Conservation (phyloP, 1,140 invertebrate genomes). For the Leptoteleia sp. region DNA sequence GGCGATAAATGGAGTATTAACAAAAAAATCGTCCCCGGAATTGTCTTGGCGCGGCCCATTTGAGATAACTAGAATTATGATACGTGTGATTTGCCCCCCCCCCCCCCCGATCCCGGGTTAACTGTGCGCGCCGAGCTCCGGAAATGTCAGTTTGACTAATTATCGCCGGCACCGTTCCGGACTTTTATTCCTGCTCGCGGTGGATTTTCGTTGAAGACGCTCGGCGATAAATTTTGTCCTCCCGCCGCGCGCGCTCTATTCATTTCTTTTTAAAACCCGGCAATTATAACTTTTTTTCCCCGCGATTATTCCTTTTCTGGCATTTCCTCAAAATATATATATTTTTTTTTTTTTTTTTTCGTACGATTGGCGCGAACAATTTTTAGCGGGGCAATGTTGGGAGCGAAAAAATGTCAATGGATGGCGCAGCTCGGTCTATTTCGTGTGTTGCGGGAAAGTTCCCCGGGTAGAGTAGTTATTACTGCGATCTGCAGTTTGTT, state of each 20-base stretch:
- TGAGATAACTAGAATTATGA: constrained; percentile 39
- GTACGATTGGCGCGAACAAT: too few relatives aligned
- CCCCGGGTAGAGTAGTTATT: constrained; percentile 24
- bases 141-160: constrained; percentile 38
- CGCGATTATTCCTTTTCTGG: too few relatives aligned
- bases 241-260: too few relatives aligned
- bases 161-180: constrained; percentile 3
- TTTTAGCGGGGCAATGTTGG: too few relatives aligned
- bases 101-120: too few relatives aligned
- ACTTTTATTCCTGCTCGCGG: constrained; percentile 8
- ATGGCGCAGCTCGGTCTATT: constrained; percentile 8
- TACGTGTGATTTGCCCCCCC: constrained; percentile 24
- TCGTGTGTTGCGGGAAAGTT: constrained; percentile 41
- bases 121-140: too few relatives aligned
- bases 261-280: constrained; percentile 2
- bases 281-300: constrained; percentile 12
- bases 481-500: constrained; percentile 42
- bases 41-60: constrained; percentile 19
- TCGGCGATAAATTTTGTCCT: neutral
- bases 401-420: constrained; percentile 7
- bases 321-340: too few relatives aligned
- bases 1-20: constrained; percentile 18
- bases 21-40: constrained; percentile 1
- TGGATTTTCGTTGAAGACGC: constrained; percentile 3
- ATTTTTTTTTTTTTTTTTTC: too few relatives aligned